Evolutionary conservation across 2,888 invertebrate species (phyloP), one percentile per base, ranked within the genome.

Genomic region (Dromius quadrimaculatus): DNA sequence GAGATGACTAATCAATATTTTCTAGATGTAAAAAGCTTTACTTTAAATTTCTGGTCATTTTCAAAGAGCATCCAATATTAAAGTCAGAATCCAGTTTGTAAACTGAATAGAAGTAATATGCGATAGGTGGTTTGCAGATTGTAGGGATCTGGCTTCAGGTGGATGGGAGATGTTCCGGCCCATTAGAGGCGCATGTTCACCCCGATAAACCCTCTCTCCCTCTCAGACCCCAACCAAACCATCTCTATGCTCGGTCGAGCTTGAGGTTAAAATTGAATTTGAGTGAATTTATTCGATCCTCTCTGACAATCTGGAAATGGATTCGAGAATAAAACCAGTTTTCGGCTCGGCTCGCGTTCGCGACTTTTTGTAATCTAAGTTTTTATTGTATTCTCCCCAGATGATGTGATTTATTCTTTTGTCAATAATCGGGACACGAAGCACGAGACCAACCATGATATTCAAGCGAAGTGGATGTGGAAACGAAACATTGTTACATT

Each of bases 91-190:
- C n/a, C n/a, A n/a, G n/a, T 28, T n/a, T 28, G 50, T 13, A 41
- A 41, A 41, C 41, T 41, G 41, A 15, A 15, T 41, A 13, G 28
- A 54, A 28, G 41, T 41, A 15, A 41, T 41, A 6, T 41, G 41
- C n/a, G n/a, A n/a, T n/a, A n/a, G 41, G 4, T 3, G 41, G 13
- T 36, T 8, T 11, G 36, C 36, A n/a, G 3, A 6, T 11, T 9
- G 36, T 15, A 11, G 41, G 15, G 13, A n/a, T n/a, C n/a, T n/a
- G 41, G 41, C 15, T 57, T 28, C 57, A 57, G 57, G 62, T 62
- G 62, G 50, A 54, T 23, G 47, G 59, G 75, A 77, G 75, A 76
- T 77, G 78, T 78, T 79, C 78, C 78, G 76, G 76, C 75, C 79
- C 78, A 79, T 79, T 79, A 79, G 77, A 77, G 75, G 76, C 74